Base-by-base conservation (phyloP, 2,113 vertebrate genomes). In the Lasiurus borealis region DNA sequence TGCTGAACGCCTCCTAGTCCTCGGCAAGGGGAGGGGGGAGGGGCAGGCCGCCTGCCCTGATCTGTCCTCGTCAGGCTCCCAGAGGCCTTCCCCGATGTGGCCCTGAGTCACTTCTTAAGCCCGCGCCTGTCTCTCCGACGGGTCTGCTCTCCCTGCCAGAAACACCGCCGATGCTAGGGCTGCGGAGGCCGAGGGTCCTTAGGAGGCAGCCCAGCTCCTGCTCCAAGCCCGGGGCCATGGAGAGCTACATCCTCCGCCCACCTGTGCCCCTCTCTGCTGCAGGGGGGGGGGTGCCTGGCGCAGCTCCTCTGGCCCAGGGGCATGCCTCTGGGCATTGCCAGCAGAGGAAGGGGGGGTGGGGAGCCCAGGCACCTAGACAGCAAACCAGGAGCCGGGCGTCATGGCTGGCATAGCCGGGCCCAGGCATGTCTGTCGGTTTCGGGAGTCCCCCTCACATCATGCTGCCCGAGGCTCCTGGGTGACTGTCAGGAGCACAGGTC, bases 21-120 rank as follows among this genome's bases (percentile, higher is more conserved):
- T 31, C 2, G 1, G 31, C 16, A 29, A 27, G 15, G 8, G 64
- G 78, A 84, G 83, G 25, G 64, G 88, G 64, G 23, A 36, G 10
- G 40, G 31, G 18, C 59, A 27, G 52, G 78, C 69, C 5, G 10
- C 34, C 0, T 12, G 15, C 44, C 21, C 14, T 0, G 0, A 9
- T 40, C 57, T 46, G 36, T 3, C 36, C 25, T 29, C 3, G 0
- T 66, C 48, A 1, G 0, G 0, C n/a, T n/a, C n/a, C n/a, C n/a
- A 71, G 84, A 44, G 48, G 15, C 40, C 54, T 72, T 84, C 69
- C 80, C 36, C 5, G 15, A 59, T 6, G 3, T 5, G 50, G 15
- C 12, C 80, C 40, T 0, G 31, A 36, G 11, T 23, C 23, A 59
- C 85, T 87, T n/a, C 4, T 7, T 7, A 36, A 36, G 44, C 34